These are phyloP conservation scores for Xylota segnis DNA, from an alignment of 2,888 invertebrate genomes.

Conservation along the genomic window DNA sequence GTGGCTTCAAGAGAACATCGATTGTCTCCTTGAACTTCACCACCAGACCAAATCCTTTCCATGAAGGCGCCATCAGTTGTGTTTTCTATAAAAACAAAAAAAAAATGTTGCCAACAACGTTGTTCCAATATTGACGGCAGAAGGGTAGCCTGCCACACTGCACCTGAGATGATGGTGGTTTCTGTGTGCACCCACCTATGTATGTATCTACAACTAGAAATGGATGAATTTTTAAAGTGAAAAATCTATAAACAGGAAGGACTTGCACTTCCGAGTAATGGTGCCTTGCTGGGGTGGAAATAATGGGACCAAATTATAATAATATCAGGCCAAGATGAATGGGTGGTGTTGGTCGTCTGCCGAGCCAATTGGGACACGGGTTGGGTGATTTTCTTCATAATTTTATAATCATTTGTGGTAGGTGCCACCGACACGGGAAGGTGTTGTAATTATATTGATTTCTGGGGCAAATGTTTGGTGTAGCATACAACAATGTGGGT, in stretches of 20 bases:
- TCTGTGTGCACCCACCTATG: not conserved
- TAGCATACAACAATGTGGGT: not conserved
- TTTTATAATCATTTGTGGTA: slow-evolving; percentile 34
- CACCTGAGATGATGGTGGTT: slow-evolving; percentile 3
- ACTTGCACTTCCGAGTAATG: not conserved
- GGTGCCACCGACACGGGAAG: not conserved
- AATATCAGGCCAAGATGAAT: slow-evolving; percentile 38
- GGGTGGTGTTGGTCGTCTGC: slow-evolving; percentile 27
- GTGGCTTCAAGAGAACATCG: slow-evolving; percentile 7
- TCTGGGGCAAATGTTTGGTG: not conserved
- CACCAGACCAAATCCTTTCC: not conserved
- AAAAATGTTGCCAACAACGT: not conserved
- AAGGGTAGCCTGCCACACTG: not conserved
- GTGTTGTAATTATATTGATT: slow-evolving; percentile 13
- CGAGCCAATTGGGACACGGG: slow-evolving; percentile 25
- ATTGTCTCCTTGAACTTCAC: slow-evolving; percentile 36
- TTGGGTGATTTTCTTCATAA: slow-evolving; percentile 61
- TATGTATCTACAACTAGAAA: slow-evolving; percentile 18
- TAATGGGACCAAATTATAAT: slow-evolving; percentile 10
- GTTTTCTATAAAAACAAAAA: not conserved
- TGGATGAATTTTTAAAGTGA: slow-evolving; percentile 54
- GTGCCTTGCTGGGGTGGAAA: not conserved
- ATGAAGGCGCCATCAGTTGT: not conserved
- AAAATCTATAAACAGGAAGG: slow-evolving; percentile 16
- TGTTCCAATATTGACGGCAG: not conserved